These are phyloP conservation scores for Garrulus glandarius DNA, from an alignment of 2,797 vertebrate species.

Conservation along the genomic window DNA sequence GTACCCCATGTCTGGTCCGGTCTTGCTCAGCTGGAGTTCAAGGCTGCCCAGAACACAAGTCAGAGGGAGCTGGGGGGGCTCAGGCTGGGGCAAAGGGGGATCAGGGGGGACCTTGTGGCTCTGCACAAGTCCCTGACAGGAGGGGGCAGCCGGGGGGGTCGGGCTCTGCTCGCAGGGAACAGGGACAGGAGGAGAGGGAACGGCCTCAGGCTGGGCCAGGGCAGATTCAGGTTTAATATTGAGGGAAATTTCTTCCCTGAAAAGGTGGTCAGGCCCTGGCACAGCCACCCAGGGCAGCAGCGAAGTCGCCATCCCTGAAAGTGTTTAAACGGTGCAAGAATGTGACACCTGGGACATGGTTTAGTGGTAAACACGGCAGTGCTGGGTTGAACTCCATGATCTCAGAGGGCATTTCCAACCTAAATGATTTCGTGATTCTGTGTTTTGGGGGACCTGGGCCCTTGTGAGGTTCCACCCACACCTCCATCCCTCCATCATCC, in stretches of 20 bases:
- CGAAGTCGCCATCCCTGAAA: rapidly evolving
- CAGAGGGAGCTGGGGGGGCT: background rate
- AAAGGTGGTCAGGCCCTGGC: background rate
- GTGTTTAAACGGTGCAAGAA: background rate
- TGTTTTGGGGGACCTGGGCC: background rate
- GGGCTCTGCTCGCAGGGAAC: background rate
- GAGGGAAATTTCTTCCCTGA: background rate
- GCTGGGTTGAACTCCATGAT: background rate
- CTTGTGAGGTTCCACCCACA: background rate
- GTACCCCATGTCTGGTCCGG: background rate
- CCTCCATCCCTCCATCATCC: background rate
- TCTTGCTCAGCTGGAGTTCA: background rate
- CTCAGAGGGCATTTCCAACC: background rate
- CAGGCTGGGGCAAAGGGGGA: background rate
- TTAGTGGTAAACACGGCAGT: background rate
- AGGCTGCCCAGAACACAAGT: background rate
- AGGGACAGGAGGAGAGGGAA: background rate
- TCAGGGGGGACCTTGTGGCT: background rate
- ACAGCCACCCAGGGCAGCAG: background rate
- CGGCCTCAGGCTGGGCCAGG: rapidly evolving
- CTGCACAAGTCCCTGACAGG: background rate
- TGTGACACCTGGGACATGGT: background rate
- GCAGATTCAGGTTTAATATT: background rate
- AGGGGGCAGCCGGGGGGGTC: rapidly evolving
- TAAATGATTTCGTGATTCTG: background rate